Evolutionary conservation across 1,140 invertebrate species (phyloP), one percentile per base, ranked within the genome.

Genomic region (Saccostrea glomerata): DNA sequence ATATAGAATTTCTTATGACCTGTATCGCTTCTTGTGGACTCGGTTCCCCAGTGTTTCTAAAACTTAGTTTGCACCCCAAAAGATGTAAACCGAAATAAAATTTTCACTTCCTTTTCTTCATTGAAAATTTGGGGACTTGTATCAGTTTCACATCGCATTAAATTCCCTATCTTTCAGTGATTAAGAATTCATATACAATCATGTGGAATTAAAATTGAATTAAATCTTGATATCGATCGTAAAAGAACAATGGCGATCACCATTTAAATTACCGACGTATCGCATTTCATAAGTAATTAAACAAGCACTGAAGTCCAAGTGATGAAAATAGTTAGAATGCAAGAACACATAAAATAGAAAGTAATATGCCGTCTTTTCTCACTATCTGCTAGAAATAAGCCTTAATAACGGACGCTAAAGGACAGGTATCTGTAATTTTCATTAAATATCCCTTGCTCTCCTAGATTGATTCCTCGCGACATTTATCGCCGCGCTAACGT

Each of bases 361-460:
- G 40, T 55, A 84, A 84, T 84, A 36, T 77, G 70, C 25, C 70
- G 70, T 30, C 25, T 77, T 77, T 77, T 77, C 70, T 77, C 70
- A 77, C 82, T 84, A 84, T 84, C 82, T 84, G 54, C 47, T 84
- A 55, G 82, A 84, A 84, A 84, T 54, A 55, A 84, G 54, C 47
- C 82, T 84, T 84, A 84, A 84, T 84, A 56, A 84, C 36, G 54
- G 40, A 25, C 54, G 82, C 55, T 54, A 84, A 84, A 55, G 17
- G 82, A 55, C 82, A 84, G 82, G 82, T 84, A 84, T 17, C 82
- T 55, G 40, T 84, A 84, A 84, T 84, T 84, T 84, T 84, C 82
- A 84, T 84, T 84, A 84, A 84, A 84, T 84, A 84, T 55, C 40
- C 15, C 47, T 20, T 23, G 82, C 82, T 84, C 82, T 4, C n/a